These are phyloP conservation scores for Macrophya annulata DNA, from an alignment of 2,888 invertebrate genomes.

Conservation along the genomic window DNA sequence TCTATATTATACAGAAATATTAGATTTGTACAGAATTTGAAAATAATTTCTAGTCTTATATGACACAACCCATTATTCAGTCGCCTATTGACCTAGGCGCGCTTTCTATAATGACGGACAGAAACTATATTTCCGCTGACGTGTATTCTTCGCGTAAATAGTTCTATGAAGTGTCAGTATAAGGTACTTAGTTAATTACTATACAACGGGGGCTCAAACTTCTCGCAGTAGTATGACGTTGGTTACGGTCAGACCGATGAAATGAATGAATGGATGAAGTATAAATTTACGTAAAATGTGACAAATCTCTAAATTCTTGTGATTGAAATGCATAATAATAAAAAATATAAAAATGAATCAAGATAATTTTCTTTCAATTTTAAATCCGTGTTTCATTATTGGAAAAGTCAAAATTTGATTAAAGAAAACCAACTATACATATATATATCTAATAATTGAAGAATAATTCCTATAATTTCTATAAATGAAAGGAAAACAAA, in stretches of 20 bases:
- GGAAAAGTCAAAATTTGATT: neutral
- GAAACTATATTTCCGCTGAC: conserved; percentile 22
- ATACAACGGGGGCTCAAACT: neutral
- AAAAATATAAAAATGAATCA: neutral
- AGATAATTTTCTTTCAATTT: neutral
- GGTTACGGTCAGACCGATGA: neutral
- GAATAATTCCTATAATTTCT: neutral
- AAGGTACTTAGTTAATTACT: too few species aligned
- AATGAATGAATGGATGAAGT: neutral
- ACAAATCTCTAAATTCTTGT: too few species aligned
- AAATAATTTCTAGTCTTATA: neutral
- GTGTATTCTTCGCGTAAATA: conserved; percentile 18
- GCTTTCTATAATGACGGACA: neutral
- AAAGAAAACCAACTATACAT: neutral
- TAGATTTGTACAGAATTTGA: neutral
- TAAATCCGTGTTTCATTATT: neutral
- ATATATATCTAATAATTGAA: neutral
- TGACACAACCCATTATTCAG: neutral
- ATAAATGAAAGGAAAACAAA: neutral
- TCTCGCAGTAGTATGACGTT: neutral
- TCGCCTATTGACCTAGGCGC: neutral
- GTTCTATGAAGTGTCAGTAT: neutral
- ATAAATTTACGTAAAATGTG: neutral
- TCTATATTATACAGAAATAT: neutral
- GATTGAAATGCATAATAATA: too few species aligned